Base-by-base conservation (phyloP, 2,888 invertebrate genomes). In the Pegoplata infirma region DNA sequence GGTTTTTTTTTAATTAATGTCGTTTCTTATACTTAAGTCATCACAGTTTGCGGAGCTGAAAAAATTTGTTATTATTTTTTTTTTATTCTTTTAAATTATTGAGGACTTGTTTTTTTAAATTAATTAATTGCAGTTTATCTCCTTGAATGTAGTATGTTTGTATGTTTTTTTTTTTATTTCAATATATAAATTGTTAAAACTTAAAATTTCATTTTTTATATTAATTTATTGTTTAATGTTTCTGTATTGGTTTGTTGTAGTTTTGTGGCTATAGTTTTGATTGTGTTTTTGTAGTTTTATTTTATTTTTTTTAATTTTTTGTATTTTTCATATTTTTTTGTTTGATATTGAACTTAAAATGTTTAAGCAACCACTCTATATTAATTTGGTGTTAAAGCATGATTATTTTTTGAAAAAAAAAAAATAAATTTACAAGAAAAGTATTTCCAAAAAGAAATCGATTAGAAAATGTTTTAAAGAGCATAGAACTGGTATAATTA, bases 11-110 rank as follows among this genome's bases (percentile, higher is more conserved):
- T 81, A 83, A 82, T 87, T 87, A 87, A 87, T 86, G 85, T 88
- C 63, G 68, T 76, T 75, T 89, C 89, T 89, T 89, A 89, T 88
- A 86, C 74, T 88, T 88, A 88, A 89, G 89, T 89, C 89, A 89
- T 89, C 89, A 89, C 89, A 89, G 89, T 89, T 89, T 88, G 89
- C 89, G 89, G 89, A 89, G 89, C 89, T 89, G 89, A 88, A 89
- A 89, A 82, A 80, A 64, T 80, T 72, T 80, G 32, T 74, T 87
- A 85, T 84, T 76, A 79, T 84, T 84, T 82, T 82, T 82, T 84
- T 82, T n/a, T n/a, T n/a, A n/a, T n/a, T n/a, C n/a, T n/a, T n/a
- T 72, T 77, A 72, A 80, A 71, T 76, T 73, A 67, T 72, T 71
- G 74, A 81, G 71, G 78, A 76, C 71, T 63, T 80, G 56, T 47